Evolutionary conservation across 2,888 invertebrate genomes (phyloP).

Genomic region (Seira sanloemensis): DNA sequence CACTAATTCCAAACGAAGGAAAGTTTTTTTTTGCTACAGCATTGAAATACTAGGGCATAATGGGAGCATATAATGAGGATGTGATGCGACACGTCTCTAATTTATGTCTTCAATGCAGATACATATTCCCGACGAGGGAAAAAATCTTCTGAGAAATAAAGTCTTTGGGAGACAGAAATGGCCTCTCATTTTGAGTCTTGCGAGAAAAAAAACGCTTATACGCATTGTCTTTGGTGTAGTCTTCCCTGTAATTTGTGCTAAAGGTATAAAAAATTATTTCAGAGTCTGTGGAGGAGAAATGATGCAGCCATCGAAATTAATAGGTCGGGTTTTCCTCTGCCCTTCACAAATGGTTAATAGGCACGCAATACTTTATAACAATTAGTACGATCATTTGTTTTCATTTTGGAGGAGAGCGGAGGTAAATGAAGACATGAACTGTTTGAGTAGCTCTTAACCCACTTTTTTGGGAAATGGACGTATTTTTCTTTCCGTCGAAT

Average conservation of each 20-base stretch:
- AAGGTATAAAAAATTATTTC: constrained; percentile 26
- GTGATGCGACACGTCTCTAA: too few species aligned
- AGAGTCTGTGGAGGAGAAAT: too few species aligned
- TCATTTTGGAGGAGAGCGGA: constrained; percentile 13
- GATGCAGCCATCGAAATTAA: constrained; percentile 49
- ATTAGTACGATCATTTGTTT: constrained; percentile 42
- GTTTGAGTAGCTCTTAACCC: constrained; percentile 41
- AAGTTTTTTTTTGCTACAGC: too few species aligned
- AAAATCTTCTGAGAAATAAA: too few species aligned
- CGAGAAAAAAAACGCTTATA: neutral
- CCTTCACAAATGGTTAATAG: constrained; percentile 6
- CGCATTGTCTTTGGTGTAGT: neutral
- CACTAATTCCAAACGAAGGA: too few species aligned
- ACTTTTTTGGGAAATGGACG: too few species aligned
- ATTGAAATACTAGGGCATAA: too few species aligned
- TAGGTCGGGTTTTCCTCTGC: constrained; percentile 53
- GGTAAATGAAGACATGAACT: constrained; percentile 61
- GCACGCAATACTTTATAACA: constrained; percentile 25
- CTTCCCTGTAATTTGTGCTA: constrained; percentile 54
- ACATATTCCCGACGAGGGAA: too few species aligned
- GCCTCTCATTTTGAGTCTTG: neutral
- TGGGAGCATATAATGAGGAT: too few species aligned
- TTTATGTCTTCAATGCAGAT: too few species aligned
- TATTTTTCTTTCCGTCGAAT: neutral
- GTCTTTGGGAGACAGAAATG: too few species aligned